Base-by-base conservation (phyloP, 2,113 vertebrate genomes). In the Platycercus adscitus region DNA sequence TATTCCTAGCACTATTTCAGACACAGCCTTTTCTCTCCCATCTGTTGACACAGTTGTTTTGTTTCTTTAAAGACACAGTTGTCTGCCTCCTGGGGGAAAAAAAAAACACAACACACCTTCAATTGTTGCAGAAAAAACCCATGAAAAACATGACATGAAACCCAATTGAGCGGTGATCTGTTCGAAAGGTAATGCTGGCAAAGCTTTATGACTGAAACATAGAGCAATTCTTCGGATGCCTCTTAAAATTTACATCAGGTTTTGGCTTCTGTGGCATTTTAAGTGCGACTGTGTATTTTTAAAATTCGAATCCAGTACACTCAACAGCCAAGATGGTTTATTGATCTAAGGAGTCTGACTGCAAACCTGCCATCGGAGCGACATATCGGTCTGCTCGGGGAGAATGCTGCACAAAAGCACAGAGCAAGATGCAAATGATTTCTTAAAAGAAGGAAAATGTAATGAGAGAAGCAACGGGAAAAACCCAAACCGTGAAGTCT, bases 41-140 rank as follows among this genome's bases (percentile, higher is more conserved):
- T 96, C 92, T 95, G 95, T 96, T 95, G 88, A 93, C 95, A 94
- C 91, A 96, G 94, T 96, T 92, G 89, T 93, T 88, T 96, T 96
- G 80, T 88, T 88, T 89, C 86, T 95, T 96, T 81, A 84, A 96
- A 95, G 95, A 78, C 83, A 85, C 21, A 79, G 94, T 79, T 89
- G 86, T 77, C 89, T 70, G 69, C 81, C 60, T 89, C 88, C 78
- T 63, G 17, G 21, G 15, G 15, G 6, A 46, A 52, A 70, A 78
- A 60, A 31, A 2, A 8, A 15, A 15, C 43, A 14, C 41, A 60
- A 58, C 56, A 58, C 47, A 68, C 47, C 77, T 76, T 77, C 81
- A 92, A 37, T 31, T 72, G 47, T 3, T 89, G 55, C 65, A 88
- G 63, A 91, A 83, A 56, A 93, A 93, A 89, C 96, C 49, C 25